Percentiles rank a stretch among this genome's conserved stretches.
phyloP scores from a whole-genome alignment of 2,888 invertebrate genomes.

The Cenopis cana region DNA sequence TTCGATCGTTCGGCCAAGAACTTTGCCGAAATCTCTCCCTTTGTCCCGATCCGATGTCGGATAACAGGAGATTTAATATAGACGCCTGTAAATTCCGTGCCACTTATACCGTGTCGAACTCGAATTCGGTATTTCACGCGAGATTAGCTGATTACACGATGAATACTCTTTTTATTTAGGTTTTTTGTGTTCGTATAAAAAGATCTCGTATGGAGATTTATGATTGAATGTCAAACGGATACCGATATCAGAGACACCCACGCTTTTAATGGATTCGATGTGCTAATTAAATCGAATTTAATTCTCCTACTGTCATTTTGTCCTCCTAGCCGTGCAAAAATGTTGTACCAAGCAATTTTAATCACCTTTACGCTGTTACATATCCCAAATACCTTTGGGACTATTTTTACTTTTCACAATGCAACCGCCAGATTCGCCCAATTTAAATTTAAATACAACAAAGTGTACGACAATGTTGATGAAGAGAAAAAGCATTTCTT shows the following conservation, averaged over 20 bases:
- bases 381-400: conserved; percentile 20
- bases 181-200: conserved; percentile 41
- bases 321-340: background rate
- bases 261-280: conserved; percentile 19
- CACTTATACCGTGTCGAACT: conserved; percentile 60
- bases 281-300: conserved; percentile 1
- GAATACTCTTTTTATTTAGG: conserved; percentile 49
- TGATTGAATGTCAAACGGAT: conserved; percentile 1
- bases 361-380: background rate
- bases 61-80: conserved; percentile 71
- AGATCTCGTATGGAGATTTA: conserved; percentile 20
- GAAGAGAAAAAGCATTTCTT: conserved; percentile 53
- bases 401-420: conserved; percentile 47
- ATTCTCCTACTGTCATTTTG: background rate
- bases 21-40: conserved; percentile 63
- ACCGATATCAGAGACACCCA: background rate
- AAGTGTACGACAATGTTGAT: conserved; percentile 52
- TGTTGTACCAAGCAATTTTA: conserved; percentile 23
- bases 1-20: conserved; percentile 65
- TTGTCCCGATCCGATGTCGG: conserved; percentile 68
- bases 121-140: conserved; percentile 60
- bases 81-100: conserved; percentile 58
- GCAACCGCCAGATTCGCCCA: conserved; percentile 53
- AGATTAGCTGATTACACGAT: conserved; percentile 60
- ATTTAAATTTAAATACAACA: conserved; percentile 61